A percentile compares a stretch with the other conserved stretches of the same genome.
Evolutionary conservation across 2,888 invertebrate genomes (phyloP).

Genomic region (Amiota mariae): DNA sequence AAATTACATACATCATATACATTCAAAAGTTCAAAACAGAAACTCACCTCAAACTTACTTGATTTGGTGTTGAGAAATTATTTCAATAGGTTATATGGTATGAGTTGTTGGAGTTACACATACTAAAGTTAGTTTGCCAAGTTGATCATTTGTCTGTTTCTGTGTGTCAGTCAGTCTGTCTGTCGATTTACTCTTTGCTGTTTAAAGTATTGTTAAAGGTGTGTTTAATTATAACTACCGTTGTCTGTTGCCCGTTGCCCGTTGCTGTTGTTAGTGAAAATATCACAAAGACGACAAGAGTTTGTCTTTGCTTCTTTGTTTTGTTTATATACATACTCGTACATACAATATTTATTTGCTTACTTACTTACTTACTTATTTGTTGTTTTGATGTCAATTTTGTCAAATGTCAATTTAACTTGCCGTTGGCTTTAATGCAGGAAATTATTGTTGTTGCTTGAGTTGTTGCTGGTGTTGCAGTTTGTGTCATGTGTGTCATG

Average conservation of each 20-base stretch:
- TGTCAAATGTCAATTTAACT: conserved; percentile 22
- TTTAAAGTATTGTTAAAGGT: background rate
- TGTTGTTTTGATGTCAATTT: background rate
- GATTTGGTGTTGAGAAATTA: too few relatives aligned
- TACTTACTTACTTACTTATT: background rate
- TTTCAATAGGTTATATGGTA: too few relatives aligned
- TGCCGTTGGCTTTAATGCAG: background rate
- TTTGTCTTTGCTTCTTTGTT: background rate
- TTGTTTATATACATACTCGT: background rate
- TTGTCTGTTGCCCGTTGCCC: too few relatives aligned
- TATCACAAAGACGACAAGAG: background rate
- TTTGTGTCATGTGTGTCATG: background rate
- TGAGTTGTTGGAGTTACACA: too few relatives aligned
- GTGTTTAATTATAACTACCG: conserved; percentile 4
- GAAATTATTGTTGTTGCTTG: conserved; percentile 2
- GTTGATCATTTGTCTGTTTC: background rate
- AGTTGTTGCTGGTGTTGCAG: background rate
- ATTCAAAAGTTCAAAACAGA: too few relatives aligned
- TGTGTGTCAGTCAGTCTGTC: conserved; percentile 33
- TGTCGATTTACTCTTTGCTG: too few relatives aligned
- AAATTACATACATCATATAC: too few relatives aligned
- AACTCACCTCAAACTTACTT: too few relatives aligned
- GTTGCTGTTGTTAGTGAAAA: background rate
- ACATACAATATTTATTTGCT: background rate
- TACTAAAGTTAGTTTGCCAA: too few relatives aligned